Base-by-base conservation (phyloP, 2,113 vertebrate species). In the Eurypyga helias region DNA sequence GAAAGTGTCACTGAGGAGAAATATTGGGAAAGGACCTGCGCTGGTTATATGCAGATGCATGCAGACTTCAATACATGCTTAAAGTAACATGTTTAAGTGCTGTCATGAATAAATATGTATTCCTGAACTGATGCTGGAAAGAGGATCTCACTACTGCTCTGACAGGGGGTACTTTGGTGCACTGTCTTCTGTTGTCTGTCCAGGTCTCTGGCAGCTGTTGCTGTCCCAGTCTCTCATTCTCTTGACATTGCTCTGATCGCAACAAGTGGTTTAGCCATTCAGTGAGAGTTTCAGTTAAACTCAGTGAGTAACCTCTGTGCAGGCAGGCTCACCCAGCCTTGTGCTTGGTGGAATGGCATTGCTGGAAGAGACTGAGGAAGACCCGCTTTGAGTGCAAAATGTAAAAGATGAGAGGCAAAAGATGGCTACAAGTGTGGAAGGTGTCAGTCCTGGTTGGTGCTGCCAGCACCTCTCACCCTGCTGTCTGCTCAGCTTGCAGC, bases 371-470 rank as follows among this genome's bases (percentile, higher is more conserved):
- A 45, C 17, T 23, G 36, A 57, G 46, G 14, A 31, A 55, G 31
- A 18, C 52, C 25, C 19, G 4, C n/a, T 71, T 45, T 11, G 23
- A 62, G 9, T n/a, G n/a, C 1, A 2, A 67, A 81, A 67, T 26
- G 11, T 54, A 45, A 62, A 85, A 41, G 14, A 36, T 29, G 38
- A 55, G 65, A 73, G 31, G 33, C 29, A 55, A 90, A 65, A 64
- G 48, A 25, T 26, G 0, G 0, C 41, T 51, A 6, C 61, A 21
- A 7, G 9, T 28, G 25, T 49, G 52, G 29, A 8, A 69, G 4
- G 45, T 67, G 33, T 72, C 72, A 20, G 28, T 77, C 46, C 12
- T 60, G 48, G 43, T 48, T 87, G 66, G 41, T 57, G 25, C 36
- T 57, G 24, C 58, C 25, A 66, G 33, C 17, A 29, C 17, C 10